phyloP scores from a whole-genome alignment of 2,888 invertebrate genomes.

The Cremastinae sp. region DNA sequence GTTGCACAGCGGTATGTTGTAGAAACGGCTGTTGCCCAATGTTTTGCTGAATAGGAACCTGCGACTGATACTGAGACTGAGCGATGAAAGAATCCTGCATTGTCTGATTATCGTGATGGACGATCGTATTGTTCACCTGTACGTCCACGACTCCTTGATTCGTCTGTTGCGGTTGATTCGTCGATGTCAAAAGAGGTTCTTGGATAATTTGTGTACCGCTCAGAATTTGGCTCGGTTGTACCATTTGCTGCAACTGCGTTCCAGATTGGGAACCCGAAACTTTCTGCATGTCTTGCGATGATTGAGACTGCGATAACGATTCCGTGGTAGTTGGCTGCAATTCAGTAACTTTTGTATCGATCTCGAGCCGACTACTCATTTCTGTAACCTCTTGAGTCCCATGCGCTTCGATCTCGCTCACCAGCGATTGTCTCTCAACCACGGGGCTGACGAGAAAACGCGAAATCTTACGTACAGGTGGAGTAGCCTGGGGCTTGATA shows the following conservation, averaged over 20 bases:
- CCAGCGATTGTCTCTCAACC: constrained; percentile 82
- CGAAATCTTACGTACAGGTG: constrained; percentile 87
- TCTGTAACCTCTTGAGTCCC: background rate
- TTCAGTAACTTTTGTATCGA: constrained; percentile 9
- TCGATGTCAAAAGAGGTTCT: constrained; percentile 63
- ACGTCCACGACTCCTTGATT: constrained; percentile 55
- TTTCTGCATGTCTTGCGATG: constrained; percentile 55
- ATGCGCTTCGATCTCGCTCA: constrained; percentile 61
- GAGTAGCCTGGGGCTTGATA: constrained; percentile 73
- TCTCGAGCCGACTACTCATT: constrained; percentile 3
- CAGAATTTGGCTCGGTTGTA: constrained; percentile 46
- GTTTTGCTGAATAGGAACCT: constrained; percentile 62
- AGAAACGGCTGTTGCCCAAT: constrained; percentile 41
- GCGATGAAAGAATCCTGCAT: constrained; percentile 51
- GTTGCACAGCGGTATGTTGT: constrained; percentile 11
- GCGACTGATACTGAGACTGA: constrained; percentile 66
- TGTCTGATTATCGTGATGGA: constrained; percentile 64
- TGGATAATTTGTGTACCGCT: constrained; percentile 64
- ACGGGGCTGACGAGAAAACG: constrained; percentile 92
- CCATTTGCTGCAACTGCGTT: constrained; percentile 44
- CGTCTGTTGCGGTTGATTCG: constrained; percentile 58
- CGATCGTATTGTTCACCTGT: constrained; percentile 56
- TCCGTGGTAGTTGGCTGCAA: background rate
- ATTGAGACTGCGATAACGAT: background rate
- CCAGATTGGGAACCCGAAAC: constrained; percentile 56